phyloP scores from a whole-genome alignment of 2,113 vertebrate species.

The Phalacrocorax aristotelis region DNA sequence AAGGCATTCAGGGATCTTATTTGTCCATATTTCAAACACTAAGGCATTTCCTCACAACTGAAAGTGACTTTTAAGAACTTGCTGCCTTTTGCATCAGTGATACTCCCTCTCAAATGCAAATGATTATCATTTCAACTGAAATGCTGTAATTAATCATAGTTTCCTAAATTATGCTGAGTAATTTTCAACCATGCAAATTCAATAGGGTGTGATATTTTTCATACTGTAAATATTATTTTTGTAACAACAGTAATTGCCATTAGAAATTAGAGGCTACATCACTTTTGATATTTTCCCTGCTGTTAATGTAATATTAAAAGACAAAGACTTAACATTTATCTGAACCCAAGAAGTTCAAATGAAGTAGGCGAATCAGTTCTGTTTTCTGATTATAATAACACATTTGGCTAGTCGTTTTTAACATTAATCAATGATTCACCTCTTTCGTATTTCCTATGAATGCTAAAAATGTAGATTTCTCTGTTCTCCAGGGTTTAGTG shows the following conservation, averaged over 20 bases:
- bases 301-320: background rate
- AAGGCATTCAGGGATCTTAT: background rate
- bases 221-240: slow-evolving; percentile 4
- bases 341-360: background rate
- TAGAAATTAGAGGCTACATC: background rate
- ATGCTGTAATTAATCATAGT: background rate
- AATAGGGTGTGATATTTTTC: background rate
- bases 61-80: background rate
- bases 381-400: slow-evolving; percentile 15
- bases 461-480: background rate
- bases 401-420: background rate
- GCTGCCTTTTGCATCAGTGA: background rate
- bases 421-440: background rate
- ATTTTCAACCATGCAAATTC: background rate
- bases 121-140: background rate
- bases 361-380: background rate
- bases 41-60: background rate
- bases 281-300: background rate
- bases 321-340: background rate
- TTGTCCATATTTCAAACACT: background rate
- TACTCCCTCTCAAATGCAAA: background rate
- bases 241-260: background rate
- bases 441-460: background rate
- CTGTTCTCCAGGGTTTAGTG: background rate
- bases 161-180: slow-evolving; percentile 17